Evolutionary conservation across 2,888 invertebrate genomes (phyloP).

Genomic region (Apodemia zela): DNA sequence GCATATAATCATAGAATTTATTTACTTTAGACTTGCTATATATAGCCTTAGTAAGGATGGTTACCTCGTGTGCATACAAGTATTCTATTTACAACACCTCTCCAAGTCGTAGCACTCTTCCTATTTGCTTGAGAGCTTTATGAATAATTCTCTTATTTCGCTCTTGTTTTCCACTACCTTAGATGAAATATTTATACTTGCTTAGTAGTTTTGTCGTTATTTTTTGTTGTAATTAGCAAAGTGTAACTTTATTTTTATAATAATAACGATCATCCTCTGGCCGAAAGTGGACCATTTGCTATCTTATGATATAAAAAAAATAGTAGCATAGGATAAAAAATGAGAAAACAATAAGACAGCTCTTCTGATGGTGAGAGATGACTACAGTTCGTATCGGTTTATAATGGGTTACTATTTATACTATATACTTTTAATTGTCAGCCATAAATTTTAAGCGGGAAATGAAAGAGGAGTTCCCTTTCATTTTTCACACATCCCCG

Average conservation of each 20-base stretch:
- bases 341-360: too few species aligned
- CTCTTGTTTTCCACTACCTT: constrained; percentile 40
- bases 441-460: not conserved
- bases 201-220: constrained; percentile 25
- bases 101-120: constrained; percentile 31
- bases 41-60: not conserved
- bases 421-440: not conserved
- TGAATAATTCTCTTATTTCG: constrained; percentile 54
- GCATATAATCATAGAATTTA: constrained; percentile 13
- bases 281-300: too few species aligned
- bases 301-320: too few species aligned
- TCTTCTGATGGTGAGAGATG: too few species aligned
- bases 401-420: not conserved
- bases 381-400: not conserved
- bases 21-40: not conserved
- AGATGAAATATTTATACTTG: constrained; percentile 42
- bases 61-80: constrained; percentile 24
- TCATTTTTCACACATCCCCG: constrained; percentile 28
- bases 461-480: constrained; percentile 9
- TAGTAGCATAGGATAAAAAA: too few species aligned
- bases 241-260: not conserved
- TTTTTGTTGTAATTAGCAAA: not conserved
- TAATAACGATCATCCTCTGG: too few species aligned
- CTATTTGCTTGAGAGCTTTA: constrained; percentile 46
- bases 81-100: constrained; percentile 27